Evolutionary conservation across 2,888 invertebrate species (phyloP), one percentile per base, ranked within the genome.

Genomic region (Chironomus riparius): DNA sequence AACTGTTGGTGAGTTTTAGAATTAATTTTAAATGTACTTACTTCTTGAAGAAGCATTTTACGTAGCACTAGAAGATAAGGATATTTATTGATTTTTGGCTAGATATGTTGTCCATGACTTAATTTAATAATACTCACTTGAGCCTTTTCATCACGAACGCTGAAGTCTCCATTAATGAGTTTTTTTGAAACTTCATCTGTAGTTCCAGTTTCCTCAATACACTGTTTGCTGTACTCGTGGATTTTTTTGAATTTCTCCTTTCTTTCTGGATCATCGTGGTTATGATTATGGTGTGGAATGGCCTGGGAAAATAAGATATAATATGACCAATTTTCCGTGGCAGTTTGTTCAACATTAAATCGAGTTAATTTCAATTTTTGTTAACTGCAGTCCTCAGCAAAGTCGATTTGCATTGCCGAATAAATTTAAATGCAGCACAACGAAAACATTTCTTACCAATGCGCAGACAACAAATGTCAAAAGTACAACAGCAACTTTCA

Each of bases 41-140:
- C 68, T 38, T 81, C 77, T 83, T 82, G 69, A 83, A 78, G 79
- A 82, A 81, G 22, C 83, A 83, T 68, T 81, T 81, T 47, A 80
- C 77, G 56, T 83, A 82, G 77, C 83, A 83, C 77, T 83, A 81
- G 22, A 68, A 68, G 6, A 65, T 6, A 65, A n/a, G n/a, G n/a
- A n/a, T n/a, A n/a, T n/a, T n/a, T n/a, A n/a, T n/a, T n/a, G n/a
- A n/a, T n/a, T n/a, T n/a, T n/a, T n/a, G n/a, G n/a, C n/a, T n/a
- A n/a, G n/a, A n/a, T n/a, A n/a, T n/a, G n/a, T n/a, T n/a, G n/a
- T n/a, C n/a, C n/a, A n/a, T n/a, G n/a, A n/a, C n/a, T n/a, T n/a
- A n/a, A n/a, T n/a, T n/a, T n/a, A n/a, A n/a, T n/a, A n/a, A n/a
- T 12, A 68, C 68, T 68, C 13, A 68, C 68, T 47, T 69, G 38